Conservation (phyloP, 1,140 invertebrate genomes). For the Papilio dardanus region DNA sequence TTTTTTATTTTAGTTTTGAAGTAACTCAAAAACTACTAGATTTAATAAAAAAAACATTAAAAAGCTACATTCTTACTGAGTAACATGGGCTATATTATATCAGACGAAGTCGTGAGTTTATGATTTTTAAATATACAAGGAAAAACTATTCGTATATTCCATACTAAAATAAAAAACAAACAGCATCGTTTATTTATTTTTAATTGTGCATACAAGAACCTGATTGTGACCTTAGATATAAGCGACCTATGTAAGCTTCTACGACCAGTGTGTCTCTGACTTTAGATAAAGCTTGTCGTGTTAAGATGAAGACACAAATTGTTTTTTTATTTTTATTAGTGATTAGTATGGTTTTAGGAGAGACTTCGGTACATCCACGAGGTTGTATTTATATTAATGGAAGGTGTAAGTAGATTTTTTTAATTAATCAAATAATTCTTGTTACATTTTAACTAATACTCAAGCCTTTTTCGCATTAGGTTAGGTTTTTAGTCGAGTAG, state of each 20-base stretch:
- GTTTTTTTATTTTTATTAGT: background rate
- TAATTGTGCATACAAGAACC: background rate
- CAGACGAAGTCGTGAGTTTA: no score
- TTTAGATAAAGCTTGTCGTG: constrained; percentile 1
- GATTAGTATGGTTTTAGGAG: background rate
- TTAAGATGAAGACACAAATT: constrained; percentile 35
- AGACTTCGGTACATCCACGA: background rate
- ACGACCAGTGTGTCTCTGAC: background rate
- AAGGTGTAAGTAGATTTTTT: constrained; percentile 1
- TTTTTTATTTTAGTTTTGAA: no score
- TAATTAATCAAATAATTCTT: background rate
- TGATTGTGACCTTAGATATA: background rate
- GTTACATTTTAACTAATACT: no score
- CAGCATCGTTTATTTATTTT: background rate
- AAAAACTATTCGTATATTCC: no score
- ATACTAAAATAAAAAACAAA: no score
- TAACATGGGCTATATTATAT: no score
- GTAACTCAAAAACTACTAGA: no score
- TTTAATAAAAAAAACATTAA: no score
- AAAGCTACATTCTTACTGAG: no score
- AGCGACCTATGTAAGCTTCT: background rate
- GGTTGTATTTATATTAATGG: constrained; percentile 17
- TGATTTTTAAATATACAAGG: no score
- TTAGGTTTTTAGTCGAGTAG: no score
- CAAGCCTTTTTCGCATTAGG: no score